These are phyloP conservation scores for Platysternon megacephalum DNA, from an alignment of 2,113 vertebrate species.

Conservation along the genomic window DNA sequence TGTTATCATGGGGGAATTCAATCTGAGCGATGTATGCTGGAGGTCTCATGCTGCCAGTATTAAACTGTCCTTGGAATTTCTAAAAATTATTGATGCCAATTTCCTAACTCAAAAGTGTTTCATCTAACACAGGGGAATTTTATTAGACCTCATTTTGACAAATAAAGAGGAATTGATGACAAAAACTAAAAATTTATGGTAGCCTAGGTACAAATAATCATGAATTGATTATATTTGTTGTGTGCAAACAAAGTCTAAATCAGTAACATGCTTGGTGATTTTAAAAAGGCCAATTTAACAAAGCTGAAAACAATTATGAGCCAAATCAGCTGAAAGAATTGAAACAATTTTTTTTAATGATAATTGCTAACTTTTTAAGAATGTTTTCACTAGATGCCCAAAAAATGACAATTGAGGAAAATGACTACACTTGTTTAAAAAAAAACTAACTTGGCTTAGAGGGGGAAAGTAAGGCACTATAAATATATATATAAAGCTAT, in stretches of 20 bases:
- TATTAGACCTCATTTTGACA: background rate
- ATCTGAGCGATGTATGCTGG: background rate
- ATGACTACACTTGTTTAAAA: background rate
- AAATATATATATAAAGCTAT: background rate
- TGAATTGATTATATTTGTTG: background rate
- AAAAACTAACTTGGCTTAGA: background rate
- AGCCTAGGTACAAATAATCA: background rate
- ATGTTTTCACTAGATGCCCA: background rate
- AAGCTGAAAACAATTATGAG: background rate
- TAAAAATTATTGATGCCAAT: background rate
- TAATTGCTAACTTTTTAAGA: background rate
- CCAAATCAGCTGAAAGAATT: background rate
- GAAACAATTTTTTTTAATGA: background rate
- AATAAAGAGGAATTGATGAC: background rate
- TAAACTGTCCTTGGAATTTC: background rate
- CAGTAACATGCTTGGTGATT: background rate
- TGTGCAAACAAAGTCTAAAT: background rate
- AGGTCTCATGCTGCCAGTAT: background rate
- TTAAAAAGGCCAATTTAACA: background rate
- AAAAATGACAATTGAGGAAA: background rate
- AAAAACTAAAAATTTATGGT: background rate
- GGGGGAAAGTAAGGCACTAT: too few species aligned
- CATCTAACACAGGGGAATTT: background rate
- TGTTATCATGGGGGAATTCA: too few species aligned
- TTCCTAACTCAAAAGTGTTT: background rate